Conservation (phyloP, 2,888 invertebrate genomes). For the Hipparchia sbordonii region DNA sequence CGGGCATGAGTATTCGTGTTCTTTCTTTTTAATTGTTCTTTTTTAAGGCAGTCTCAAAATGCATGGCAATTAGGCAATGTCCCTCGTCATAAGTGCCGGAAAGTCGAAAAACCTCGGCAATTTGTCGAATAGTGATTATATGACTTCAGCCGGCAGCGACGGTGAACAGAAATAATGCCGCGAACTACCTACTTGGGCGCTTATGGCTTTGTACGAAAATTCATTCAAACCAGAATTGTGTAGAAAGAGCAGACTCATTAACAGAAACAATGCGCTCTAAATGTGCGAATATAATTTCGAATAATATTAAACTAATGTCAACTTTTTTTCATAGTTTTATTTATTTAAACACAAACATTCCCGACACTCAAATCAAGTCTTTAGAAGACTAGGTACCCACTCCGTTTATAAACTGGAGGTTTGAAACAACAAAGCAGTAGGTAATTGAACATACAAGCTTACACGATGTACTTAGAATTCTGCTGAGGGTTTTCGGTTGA, state of each 20-base stretch:
- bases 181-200: constrained; percentile 38
- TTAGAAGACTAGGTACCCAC: too few relatives aligned
- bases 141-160: constrained; percentile 29
- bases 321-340: too few relatives aligned
- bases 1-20: not conserved
- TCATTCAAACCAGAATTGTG: constrained; percentile 33
- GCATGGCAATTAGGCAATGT: constrained; percentile 40
- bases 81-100: constrained; percentile 30
- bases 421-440: not conserved
- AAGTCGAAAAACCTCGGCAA: constrained; percentile 38
- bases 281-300: constrained; percentile 22
- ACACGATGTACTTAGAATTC: not conserved
- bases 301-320: not conserved
- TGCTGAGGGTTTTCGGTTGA: not conserved
- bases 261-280: constrained; percentile 31
- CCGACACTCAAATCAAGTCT: too few relatives aligned
- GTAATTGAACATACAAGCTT: not conserved
- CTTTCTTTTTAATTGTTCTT: constrained; percentile 25
- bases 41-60: constrained; percentile 34
- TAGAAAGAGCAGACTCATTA: constrained; percentile 35
- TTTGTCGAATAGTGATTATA: constrained; percentile 40
- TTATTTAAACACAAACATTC: too few relatives aligned
- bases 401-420: not conserved
- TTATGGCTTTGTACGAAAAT: constrained; percentile 36
- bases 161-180: constrained; percentile 38